A percentile compares a stretch with the other conserved stretches of the same genome.
Conservation (phyloP, 2,888 invertebrate species). For the Linyphia triangularis region DNA sequence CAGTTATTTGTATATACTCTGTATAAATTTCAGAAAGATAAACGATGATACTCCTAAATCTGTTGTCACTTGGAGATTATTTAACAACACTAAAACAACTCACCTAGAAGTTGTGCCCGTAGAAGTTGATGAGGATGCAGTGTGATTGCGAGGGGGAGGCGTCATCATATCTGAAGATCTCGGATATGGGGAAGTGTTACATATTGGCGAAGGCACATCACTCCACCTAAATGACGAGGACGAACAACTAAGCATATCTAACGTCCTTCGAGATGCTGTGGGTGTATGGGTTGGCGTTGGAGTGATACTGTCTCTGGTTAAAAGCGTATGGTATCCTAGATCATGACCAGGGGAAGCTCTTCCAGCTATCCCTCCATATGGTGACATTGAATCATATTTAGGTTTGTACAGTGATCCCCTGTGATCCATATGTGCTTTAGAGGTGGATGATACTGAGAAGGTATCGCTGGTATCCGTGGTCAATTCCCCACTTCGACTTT, state of each 20-base stretch:
- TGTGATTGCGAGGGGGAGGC: conserved; percentile 42
- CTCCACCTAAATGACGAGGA: conserved; percentile 67
- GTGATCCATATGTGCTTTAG: conserved; percentile 44
- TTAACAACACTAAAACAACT: too few relatives aligned
- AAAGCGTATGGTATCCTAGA: conserved; percentile 68
- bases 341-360: conserved; percentile 72
- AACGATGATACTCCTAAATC: too few relatives aligned
- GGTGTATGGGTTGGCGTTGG: conserved; percentile 66
- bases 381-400: conserved; percentile 54
- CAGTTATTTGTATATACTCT: too few relatives aligned
- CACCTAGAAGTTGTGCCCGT: conserved; percentile 18
- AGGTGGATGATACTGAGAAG: conserved; percentile 56
- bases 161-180: conserved; percentile 45
- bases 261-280: conserved; percentile 50
- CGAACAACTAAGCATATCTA: conserved; percentile 58
- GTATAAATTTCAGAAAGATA: too few relatives aligned
- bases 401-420: conserved; percentile 57
- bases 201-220: conserved; percentile 55
- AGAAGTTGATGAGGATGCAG: conserved; percentile 30
- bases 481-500: conserved; percentile 44
- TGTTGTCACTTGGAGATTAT: too few relatives aligned
- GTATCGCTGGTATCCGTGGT: conserved; percentile 54
- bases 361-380: conserved; percentile 58
- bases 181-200: conserved; percentile 64
- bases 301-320: conserved; percentile 63